Conservation (phyloP, 2,797 vertebrate species). For the Sebastes paucispinis region DNA sequence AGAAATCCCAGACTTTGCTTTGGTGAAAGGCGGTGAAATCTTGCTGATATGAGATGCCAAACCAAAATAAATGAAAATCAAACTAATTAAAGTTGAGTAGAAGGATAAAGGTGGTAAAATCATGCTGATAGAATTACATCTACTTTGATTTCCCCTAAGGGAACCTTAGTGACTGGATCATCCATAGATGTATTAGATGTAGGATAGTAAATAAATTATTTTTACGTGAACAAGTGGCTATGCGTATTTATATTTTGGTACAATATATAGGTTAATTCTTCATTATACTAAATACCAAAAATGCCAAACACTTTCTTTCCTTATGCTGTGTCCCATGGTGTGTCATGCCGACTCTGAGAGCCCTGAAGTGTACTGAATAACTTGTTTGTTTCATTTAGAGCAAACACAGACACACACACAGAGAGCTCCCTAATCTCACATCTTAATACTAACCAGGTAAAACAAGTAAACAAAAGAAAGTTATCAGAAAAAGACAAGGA, state of each 20-base stretch:
- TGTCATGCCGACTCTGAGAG: neutral
- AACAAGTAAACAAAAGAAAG: constrained; percentile 18
- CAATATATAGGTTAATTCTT: neutral
- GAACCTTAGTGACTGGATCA: neutral
- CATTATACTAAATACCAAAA: neutral
- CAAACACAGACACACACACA: neutral
- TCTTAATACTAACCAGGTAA: constrained; percentile 2
- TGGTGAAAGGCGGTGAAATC: neutral
- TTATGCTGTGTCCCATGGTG: neutral
- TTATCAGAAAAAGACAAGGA: constrained; percentile 19
- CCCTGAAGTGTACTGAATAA: constrained; percentile 1
- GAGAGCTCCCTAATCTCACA: neutral
- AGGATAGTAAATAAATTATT: neutral
- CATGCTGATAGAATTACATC: fast-evolving
- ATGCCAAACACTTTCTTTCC: neutral
- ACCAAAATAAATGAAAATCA: neutral
- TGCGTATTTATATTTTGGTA: neutral
- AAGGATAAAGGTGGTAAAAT: neutral
- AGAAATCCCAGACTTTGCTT: neutral
- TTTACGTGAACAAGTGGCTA: neutral
- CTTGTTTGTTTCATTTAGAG: neutral
- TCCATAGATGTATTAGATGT: too few relatives aligned
- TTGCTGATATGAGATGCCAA: neutral
- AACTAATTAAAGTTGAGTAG: too few relatives aligned
- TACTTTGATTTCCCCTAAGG: too few relatives aligned